A percentile compares a stretch with the other conserved stretches of the same genome.
Conservation (phyloP, 30 jellyfish, hydroid and myxozoan genomes). For the Chrysaora quinquecirrha region DNA sequence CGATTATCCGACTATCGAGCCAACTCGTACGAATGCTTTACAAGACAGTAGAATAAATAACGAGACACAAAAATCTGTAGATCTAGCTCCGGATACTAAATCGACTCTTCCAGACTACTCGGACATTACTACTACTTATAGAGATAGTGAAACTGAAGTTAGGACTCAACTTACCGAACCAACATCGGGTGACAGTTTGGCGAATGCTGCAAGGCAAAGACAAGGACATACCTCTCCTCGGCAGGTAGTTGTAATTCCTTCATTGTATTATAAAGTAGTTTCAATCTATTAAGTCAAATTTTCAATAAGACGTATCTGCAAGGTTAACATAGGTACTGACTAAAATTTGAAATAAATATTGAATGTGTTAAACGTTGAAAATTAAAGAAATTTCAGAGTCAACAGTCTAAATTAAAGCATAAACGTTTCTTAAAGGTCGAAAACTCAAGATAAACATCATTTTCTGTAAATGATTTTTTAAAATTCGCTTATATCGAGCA, state of each 20-base stretch:
- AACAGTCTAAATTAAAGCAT: too few relatives aligned
- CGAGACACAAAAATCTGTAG: slow-evolving; percentile 25
- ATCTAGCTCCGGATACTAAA: slow-evolving; percentile 33
- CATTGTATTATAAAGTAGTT: too few relatives aligned
- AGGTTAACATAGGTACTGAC: too few relatives aligned
- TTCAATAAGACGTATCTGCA: too few relatives aligned
- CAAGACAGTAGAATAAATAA: slow-evolving; percentile 8
- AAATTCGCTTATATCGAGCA: too few relatives aligned
- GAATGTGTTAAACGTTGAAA: too few relatives aligned
- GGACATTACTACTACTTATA: slow-evolving; percentile 55
- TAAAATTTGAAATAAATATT: too few relatives aligned
- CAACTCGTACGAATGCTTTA: slow-evolving; percentile 13
- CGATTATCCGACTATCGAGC: background rate
- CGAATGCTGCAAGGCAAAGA: slow-evolving; percentile 63
- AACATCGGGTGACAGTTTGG: slow-evolving; percentile 48
- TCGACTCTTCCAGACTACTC: slow-evolving; percentile 59
- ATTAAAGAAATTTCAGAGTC: too few relatives aligned
- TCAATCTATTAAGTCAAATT: too few relatives aligned
- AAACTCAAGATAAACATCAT: too few relatives aligned
- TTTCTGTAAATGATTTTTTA: too few relatives aligned
- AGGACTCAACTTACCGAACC: slow-evolving; percentile 53
- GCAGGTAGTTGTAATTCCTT: slow-evolving; percentile 45
- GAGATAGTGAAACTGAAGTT: slow-evolving; percentile 69
- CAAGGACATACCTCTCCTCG: slow-evolving; percentile 48
- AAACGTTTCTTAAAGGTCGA: too few relatives aligned